These are phyloP conservation scores for Andrena chrysosceles DNA, from an alignment of 2,888 invertebrate genomes.

Conservation along the genomic window DNA sequence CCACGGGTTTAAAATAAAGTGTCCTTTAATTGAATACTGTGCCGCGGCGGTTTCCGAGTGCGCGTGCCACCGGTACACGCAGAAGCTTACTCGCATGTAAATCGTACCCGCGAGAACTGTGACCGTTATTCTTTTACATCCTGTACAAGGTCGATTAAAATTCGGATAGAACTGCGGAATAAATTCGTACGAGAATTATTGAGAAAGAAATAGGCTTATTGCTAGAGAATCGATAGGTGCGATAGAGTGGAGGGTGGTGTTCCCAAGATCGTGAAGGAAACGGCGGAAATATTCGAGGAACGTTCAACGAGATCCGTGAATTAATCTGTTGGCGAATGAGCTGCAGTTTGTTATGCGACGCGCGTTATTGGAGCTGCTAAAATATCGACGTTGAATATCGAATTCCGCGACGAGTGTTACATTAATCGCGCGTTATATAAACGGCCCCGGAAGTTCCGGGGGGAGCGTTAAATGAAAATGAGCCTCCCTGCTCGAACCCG, in stretches of 20 bases:
- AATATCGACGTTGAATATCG: slow-evolving; percentile 9
- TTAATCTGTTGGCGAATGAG: neutral
- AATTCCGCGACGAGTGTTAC: slow-evolving; percentile 11
- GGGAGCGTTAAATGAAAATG: slow-evolving; percentile 58
- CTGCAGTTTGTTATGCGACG: neutral
- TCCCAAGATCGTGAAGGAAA: neutral
- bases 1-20: neutral
- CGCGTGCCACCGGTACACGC: too few species aligned
- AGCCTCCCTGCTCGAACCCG: slow-evolving; percentile 50
- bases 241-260: neutral
- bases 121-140: neutral
- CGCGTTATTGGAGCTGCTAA: neutral
- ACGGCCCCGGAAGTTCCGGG: slow-evolving; percentile 6
- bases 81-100: neutral
- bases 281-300: neutral
- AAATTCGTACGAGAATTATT: too few species aligned
- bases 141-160: neutral
- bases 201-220: too few species aligned
- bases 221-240: neutral
- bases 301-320: neutral
- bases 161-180: neutral
- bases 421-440: slow-evolving; percentile 32
- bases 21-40: slow-evolving; percentile 7
- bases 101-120: neutral
- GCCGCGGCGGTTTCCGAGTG: too few species aligned